Conservation (phyloP, 2,113 vertebrate species). For the Siniperca chuatsi region DNA sequence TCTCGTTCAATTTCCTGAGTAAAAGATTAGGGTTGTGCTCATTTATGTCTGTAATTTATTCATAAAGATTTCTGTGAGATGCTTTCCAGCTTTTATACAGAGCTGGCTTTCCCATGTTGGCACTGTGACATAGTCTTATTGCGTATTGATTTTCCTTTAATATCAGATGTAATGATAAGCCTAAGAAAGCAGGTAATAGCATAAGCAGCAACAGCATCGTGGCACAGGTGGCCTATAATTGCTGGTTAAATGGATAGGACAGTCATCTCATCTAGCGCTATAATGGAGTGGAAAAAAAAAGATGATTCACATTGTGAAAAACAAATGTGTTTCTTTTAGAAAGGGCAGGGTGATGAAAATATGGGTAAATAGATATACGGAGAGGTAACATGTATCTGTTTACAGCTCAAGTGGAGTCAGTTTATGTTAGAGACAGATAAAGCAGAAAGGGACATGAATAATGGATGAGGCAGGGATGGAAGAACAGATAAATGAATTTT, state of each 20-base stretch:
- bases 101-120: constrained; percentile 15
- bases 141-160: constrained; percentile 61
- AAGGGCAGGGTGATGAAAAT: constrained; percentile 48
- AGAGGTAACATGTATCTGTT: constrained; percentile 60
- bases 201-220: constrained; percentile 34
- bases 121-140: constrained; percentile 30
- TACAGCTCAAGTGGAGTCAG: constrained; percentile 63
- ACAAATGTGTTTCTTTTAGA: constrained; percentile 51
- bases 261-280: constrained; percentile 26
- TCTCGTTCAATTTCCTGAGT: constrained; percentile 20
- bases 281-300: constrained; percentile 35
- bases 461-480: constrained; percentile 64
- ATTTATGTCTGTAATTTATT: constrained; percentile 26
- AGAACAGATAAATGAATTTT: constrained; percentile 57
- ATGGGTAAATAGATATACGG: constrained; percentile 58
- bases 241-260: constrained; percentile 56
- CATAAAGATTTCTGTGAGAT: neutral
- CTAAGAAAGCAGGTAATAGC: constrained; percentile 48
- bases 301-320: constrained; percentile 32
- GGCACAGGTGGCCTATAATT: constrained; percentile 61
- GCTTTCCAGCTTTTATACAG: neutral
- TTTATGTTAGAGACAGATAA: constrained; percentile 67
- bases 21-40: constrained; percentile 13
- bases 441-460: constrained; percentile 64
- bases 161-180: constrained; percentile 53